Evolutionary conservation across 1,140 invertebrate species (phyloP), one percentile per base, ranked within the genome.

Genomic region (Heliconius melpomene): DNA sequence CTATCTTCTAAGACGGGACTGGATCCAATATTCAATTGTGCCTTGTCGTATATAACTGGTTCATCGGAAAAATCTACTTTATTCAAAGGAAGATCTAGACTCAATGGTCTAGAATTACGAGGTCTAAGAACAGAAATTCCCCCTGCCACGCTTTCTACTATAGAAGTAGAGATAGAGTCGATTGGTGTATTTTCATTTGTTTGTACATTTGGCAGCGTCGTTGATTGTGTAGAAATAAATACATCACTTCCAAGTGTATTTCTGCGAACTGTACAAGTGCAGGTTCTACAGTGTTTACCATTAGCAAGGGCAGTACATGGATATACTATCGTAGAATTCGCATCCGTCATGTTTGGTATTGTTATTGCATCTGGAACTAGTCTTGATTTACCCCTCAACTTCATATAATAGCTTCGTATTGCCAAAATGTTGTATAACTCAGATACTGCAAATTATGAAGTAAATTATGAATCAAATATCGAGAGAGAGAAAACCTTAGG

Each of bases 371-470:
- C 60, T 29, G 60, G 11, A 1, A 79, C 66, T 18, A 85, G 74
- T 76, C 82, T 81, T 1, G 84, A 85, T 82, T 87, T 87, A 8
- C 81, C 81, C 40, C 74, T 74, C 57, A 87, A 32, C 60, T 82
- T 81, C 32, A 81, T 87, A 20, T 85, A 85, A 66, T 80, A 72
- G 72, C 86, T 87, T 8, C 80, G 75, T 72, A 87, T 72, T 23
- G 86, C 86, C 26, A 87, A 29, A 60, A 87, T 66, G 32, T 87
- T 85, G 73, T 87, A 87, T 3, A 81, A 75, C 76, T 85, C 84
- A 20, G 79, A 82, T 40, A 84, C 86, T 87, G 79, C 57, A 84
- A 85, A 66, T 66, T 66, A 26, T 13, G 1, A 26, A 29, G 2
- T 3, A 23, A 23, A 57, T 57, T 23, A 57, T 9, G 16, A 26